A percentile compares a stretch with the other conserved stretches of the same genome.
Conservation (phyloP, 2,888 invertebrate genomes). For the Drosophila siamana region DNA sequence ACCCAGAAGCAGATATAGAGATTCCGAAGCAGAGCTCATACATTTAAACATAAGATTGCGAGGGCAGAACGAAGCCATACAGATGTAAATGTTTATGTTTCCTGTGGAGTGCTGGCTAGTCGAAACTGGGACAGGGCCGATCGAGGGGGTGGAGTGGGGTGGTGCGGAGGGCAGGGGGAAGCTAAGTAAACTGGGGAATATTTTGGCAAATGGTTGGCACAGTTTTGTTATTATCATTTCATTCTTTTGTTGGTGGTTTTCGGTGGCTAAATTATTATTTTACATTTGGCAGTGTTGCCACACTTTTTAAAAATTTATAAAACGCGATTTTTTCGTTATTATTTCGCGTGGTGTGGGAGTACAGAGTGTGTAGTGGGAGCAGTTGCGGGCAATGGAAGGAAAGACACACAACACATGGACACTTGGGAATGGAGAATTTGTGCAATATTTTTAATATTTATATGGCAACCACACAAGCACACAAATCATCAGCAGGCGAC, state of each 20-base stretch:
- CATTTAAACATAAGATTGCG: slow-evolving; percentile 56
- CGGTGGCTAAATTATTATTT: slow-evolving; percentile 68
- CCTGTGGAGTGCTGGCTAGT: slow-evolving; percentile 51
- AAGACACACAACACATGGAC: slow-evolving; percentile 48
- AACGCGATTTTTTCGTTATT: slow-evolving; percentile 61
- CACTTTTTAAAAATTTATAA: slow-evolving; percentile 78
- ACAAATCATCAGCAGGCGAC: slow-evolving; percentile 78
- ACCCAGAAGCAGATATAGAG: slow-evolving; percentile 9
- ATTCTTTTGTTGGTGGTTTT: slow-evolving; percentile 37
- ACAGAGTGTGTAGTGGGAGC: not conserved
- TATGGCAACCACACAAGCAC: slow-evolving; percentile 77
- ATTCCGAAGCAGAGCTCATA: slow-evolving; percentile 37
- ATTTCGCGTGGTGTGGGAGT: slow-evolving; percentile 35
- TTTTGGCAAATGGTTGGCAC: slow-evolving; percentile 55
- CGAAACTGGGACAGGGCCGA: not conserved
- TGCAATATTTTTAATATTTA: slow-evolving; percentile 81
- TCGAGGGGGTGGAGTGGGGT: not conserved
- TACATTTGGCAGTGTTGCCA: slow-evolving; percentile 68
- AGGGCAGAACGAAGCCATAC: slow-evolving; percentile 43
- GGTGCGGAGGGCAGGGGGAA: not conserved
- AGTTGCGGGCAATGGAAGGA: slow-evolving; percentile 31
- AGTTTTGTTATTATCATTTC: slow-evolving; percentile 73
- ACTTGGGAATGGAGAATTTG: slow-evolving; percentile 66
- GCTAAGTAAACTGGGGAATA: slow-evolving; percentile 28
- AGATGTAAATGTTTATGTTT: slow-evolving; percentile 76